A percentile compares a stretch with the other conserved stretches of the same genome.
phyloP scores from a whole-genome alignment of 1,140 invertebrate genomes.

The Melipona quadrifasciata region DNA sequence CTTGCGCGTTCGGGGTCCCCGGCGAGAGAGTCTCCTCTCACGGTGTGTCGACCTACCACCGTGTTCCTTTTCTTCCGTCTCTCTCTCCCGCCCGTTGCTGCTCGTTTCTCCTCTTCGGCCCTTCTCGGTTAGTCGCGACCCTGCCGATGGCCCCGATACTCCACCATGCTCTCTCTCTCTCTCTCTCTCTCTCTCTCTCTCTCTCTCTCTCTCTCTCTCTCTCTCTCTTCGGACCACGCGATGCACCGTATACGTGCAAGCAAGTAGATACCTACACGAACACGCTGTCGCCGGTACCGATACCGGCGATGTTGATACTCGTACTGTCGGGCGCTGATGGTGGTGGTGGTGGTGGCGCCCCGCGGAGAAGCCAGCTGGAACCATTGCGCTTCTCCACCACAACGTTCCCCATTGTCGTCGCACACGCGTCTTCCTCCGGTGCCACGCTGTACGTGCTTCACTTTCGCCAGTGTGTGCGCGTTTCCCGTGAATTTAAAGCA shows the following conservation, averaged over 20 bases:
- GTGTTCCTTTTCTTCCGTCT: constrained; percentile 56
- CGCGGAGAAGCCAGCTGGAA: constrained; percentile 72
- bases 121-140: constrained; percentile 29
- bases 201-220: neutral
- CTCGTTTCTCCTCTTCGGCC: neutral
- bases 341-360: constrained; percentile 59
- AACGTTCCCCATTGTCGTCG: constrained; percentile 52
- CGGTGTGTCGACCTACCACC: constrained; percentile 73
- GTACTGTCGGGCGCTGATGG: constrained; percentile 18
- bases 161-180: neutral
- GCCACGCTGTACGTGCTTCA: neutral
- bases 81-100: constrained; percentile 31
- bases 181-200: neutral
- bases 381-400: constrained; percentile 41
- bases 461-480: neutral
- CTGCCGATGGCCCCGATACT: constrained; percentile 54
- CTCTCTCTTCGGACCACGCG: constrained; percentile 8
- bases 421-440: constrained; percentile 40
- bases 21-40: constrained; percentile 51
- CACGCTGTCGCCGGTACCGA: constrained; percentile 12
- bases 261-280: constrained; percentile 3
- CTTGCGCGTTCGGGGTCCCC: constrained; percentile 36
- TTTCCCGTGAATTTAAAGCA: constrained; percentile 39
- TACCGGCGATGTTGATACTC: constrained; percentile 53
- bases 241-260: neutral